Evolutionary conservation across 1,140 invertebrate genomes (phyloP), one percentile per base, ranked within the genome.

Genomic region (Drosophila repleta): DNA sequence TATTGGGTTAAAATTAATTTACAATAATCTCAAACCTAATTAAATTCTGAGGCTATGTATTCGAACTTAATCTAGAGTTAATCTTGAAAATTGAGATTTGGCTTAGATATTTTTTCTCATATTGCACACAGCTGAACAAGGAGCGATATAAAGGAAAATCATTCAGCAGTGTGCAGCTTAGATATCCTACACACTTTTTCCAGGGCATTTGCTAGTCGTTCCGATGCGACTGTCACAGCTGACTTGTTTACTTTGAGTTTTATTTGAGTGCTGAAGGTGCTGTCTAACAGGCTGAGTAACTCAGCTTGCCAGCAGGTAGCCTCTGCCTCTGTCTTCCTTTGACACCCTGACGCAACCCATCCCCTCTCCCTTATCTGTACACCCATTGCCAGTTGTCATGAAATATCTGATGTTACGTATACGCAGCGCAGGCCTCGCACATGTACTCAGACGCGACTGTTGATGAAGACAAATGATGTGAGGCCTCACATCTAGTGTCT

Each of bases 391-490:
- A 55, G 63, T 52, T 29, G 53, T 58, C 68, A 43, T 68, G 80
- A 70, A 61, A 74, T 64, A 74, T 74, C 51, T 61, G 65, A 77
- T 53, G 55, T 61, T 77, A 87, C 68, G 82, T 67, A 82, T 87
- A 87, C 82, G 82, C 82, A 72, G 29, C 18, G 61, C 37, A 15
- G 70, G 56, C 53, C 70, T 26, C 63, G 56, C 55, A 60, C 26
- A 63, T 62, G 49, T 69, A 26, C 63, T 66, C 57, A 75, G 66
- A 55, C 43, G 26, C 61, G 64, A 52, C 46, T 26, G 53, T 66
- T 72, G 82, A 87, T 77, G 74, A 77, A 77, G 74, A 77, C 74
- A 69, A 77, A 77, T 74, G 74, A 77, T 74, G 65, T 63, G 74
- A 62, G 46, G 68, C 62, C 45, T 21, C 18, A 26, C 17, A 32